Base-by-base conservation (phyloP, 2,888 invertebrate species). In the Adela reaumurella region DNA sequence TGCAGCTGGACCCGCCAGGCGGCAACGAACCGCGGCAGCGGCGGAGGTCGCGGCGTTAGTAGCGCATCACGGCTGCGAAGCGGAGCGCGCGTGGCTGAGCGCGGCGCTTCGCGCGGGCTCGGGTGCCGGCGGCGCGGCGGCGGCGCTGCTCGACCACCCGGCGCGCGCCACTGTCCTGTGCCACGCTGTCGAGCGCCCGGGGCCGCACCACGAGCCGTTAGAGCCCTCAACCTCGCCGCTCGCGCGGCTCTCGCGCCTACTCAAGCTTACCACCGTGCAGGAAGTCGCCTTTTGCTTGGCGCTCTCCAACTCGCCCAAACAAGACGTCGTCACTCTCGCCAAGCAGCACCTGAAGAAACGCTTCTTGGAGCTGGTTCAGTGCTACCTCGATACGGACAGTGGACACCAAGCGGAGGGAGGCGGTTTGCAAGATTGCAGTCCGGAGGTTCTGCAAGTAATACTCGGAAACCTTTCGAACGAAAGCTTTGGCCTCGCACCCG, bases 251-350 rank as follows among this genome's bases (percentile, higher is more conserved):
- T 89, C 90, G 71, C 90, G 92, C 81, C 84, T 91, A 62, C 84
- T 95, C 62, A 90, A 90, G 68, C 85, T 96, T 62, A 89, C 89
- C 53, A 86, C 91, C 59, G 89, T 94, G 45, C 93, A 95, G 76
- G 96, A 97, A 83, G 91, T 95, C 62, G 89, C 92, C 47, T 88
- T 96, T 72, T 92, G 92, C 51, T 81, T 97, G 62, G 90, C 92
- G 53, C 78, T 96, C 56, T 85, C 89, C 57, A 87, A 92, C 64
- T 94, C 94, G 17, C 83, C 86, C 44, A 89, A 88, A 68, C 64
- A 84, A 46, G 94, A 95, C 60, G 83, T 91, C 51, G 83, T 86
- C 53, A 81, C 80, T 57, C 81, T 87, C 62, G 90, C 95, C 20
- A 81, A 86, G 58, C 87, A 88, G 60, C 92, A 92, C 70, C 81